A percentile compares a stretch with the other conserved stretches of the same genome.
These are phyloP conservation scores for Vidua macroura DNA, from an alignment of 2,113 vertebrate genomes.

Conservation along the genomic window DNA sequence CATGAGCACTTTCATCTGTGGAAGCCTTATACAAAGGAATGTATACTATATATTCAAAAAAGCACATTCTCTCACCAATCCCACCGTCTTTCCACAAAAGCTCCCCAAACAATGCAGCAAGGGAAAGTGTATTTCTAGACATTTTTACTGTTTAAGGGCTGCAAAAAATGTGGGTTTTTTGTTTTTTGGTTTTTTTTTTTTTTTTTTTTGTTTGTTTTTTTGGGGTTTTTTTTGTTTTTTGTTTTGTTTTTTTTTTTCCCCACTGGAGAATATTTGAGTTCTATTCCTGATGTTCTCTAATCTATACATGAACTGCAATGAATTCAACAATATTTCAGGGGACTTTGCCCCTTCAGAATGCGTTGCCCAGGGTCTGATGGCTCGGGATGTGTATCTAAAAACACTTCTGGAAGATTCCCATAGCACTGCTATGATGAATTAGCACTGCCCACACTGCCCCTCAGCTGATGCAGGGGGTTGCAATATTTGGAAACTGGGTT, in stretches of 20 bases:
- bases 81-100: neutral
- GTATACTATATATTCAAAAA: neutral
- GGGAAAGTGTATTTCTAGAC: neutral
- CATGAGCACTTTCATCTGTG: conserved; percentile 45
- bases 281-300: neutral
- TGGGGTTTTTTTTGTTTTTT: neutral
- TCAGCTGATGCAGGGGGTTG: neutral
- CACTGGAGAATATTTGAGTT: neutral
- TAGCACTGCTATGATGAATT: neutral
- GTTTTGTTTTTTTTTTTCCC: neutral
- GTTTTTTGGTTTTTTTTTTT: no score
- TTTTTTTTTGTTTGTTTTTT: no score
- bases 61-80: neutral
- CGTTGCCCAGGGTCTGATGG: neutral
- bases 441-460: neutral
- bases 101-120: neutral
- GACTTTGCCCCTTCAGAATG: neutral
- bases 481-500: neutral
- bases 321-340: neutral
- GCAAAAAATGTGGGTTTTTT: neutral
- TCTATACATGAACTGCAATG: neutral
- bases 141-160: neutral
- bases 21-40: conserved; percentile 26
- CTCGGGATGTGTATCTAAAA: neutral
- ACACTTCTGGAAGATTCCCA: neutral